Percentiles rank a stretch among this genome's conserved stretches.
Conservation (phyloP, 1,140 invertebrate species). For the Neodiprion fabricii region DNA sequence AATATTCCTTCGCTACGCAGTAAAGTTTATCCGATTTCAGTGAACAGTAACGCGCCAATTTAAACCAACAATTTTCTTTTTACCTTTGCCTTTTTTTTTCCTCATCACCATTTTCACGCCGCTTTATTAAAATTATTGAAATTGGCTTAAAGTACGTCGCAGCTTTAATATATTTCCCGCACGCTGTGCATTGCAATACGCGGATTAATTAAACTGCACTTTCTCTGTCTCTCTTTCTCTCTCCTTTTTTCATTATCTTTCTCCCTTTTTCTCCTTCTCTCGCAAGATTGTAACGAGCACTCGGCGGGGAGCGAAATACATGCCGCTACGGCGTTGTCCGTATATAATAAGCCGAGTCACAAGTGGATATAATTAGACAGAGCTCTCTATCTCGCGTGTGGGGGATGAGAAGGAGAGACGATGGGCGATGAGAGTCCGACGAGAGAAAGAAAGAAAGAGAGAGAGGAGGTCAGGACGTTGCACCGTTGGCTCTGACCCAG, state of each 20-base stretch:
- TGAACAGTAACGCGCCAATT: no score
- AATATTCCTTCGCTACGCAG: no score
- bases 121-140: no score
- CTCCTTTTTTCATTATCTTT: conserved; percentile 21
- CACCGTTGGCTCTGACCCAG: conserved; percentile 49
- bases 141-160: no score
- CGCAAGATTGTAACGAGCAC: conserved; percentile 48
- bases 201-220: neutral
- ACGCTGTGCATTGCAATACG: no score
- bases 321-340: conserved; percentile 26
- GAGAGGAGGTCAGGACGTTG: conserved; percentile 44
- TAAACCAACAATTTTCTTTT: no score
- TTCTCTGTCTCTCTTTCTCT: conserved; percentile 13
- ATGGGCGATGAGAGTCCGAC: conserved; percentile 19
- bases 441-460: conserved; percentile 25
- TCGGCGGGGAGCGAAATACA: conserved; percentile 38
- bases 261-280: conserved; percentile 33
- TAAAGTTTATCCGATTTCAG: no score
- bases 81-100: no score
- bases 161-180: no score
- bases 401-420: conserved; percentile 4
- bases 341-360: conserved; percentile 20
- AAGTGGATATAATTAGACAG: conserved; percentile 46
- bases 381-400: conserved; percentile 5
- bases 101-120: no score